Evolutionary conservation across 1,140 invertebrate genomes (phyloP).

Genomic region (Himalopsyche phryganea): DNA sequence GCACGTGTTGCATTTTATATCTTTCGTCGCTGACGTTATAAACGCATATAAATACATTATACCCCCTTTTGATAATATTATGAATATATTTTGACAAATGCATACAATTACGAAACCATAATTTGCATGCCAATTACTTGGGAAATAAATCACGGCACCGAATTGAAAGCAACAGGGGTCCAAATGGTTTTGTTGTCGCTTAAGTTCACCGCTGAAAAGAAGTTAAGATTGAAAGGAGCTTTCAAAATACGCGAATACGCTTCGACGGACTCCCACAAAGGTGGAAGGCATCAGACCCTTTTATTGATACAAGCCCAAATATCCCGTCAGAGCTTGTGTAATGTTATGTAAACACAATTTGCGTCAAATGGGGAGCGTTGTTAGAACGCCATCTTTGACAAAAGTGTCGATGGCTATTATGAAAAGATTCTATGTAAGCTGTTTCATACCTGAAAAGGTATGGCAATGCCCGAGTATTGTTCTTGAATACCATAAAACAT

Average conservation of each 20-base stretch:
- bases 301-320: conserved; percentile 22
- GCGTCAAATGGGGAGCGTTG: conserved; percentile 5
- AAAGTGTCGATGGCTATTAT: too few species aligned
- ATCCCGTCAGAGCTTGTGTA: conserved; percentile 24
- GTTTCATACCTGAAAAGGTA: too few species aligned
- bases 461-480: too few species aligned
- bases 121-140: conserved; percentile 26
- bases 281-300: not conserved
- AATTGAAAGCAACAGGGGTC: not conserved
- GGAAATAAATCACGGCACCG: not conserved
- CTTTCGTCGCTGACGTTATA: too few species aligned
- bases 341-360: conserved; percentile 34
- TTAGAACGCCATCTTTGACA: not conserved
- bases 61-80: not conserved
- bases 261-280: conserved; percentile 20
- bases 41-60: too few species aligned
- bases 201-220: conserved; percentile 7
- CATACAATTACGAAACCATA: not conserved
- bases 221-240: conserved; percentile 9
- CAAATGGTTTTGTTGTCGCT: not conserved
- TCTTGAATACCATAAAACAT: too few species aligned
- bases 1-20: too few species aligned
- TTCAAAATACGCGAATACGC: conserved; percentile 1
- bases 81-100: not conserved
- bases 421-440: too few species aligned